Percentiles rank a stretch among this genome's conserved stretches.
These are phyloP conservation scores for Tyria jacobaeae DNA, from an alignment of 2,888 invertebrate species.

Conservation along the genomic window DNA sequence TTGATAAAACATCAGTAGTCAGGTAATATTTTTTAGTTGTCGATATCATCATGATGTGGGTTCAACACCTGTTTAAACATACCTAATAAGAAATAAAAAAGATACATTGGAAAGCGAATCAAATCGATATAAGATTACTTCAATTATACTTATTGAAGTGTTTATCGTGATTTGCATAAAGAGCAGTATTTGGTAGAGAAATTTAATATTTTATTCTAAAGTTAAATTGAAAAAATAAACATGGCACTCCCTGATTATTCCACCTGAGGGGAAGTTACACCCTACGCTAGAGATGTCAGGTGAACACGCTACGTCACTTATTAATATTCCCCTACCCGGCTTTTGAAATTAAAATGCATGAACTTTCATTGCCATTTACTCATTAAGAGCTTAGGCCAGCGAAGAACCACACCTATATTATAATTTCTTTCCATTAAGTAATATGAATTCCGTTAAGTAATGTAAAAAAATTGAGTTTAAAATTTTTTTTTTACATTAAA, in stretches of 20 bases:
- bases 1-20: slow-evolving; percentile 58
- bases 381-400: slow-evolving; percentile 53
- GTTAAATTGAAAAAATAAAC: slow-evolving; percentile 33
- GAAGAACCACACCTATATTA: slow-evolving; percentile 56
- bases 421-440: background rate
- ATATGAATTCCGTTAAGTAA: no score
- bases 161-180: slow-evolving; percentile 36
- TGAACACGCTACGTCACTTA: slow-evolving; percentile 66
- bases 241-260: slow-evolving; percentile 44
- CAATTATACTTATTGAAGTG: slow-evolving; percentile 33
- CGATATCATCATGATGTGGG: slow-evolving; percentile 22
- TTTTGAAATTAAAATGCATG: slow-evolving; percentile 60
- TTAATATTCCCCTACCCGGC: slow-evolving; percentile 65
- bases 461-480: no score
- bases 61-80: slow-evolving; percentile 52
- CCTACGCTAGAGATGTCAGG: slow-evolving; percentile 58
- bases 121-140: slow-evolving; percentile 43
- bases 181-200: slow-evolving; percentile 15
- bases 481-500: no score
- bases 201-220: slow-evolving; percentile 14
- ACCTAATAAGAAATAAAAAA: slow-evolving; percentile 35
- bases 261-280: slow-evolving; percentile 46
- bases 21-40: slow-evolving; percentile 69
- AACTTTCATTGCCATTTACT: slow-evolving; percentile 56
- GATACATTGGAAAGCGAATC: slow-evolving; percentile 53